phyloP scores from a whole-genome alignment of 2,113 vertebrate genomes.

The Hippopotamus amphibius region DNA sequence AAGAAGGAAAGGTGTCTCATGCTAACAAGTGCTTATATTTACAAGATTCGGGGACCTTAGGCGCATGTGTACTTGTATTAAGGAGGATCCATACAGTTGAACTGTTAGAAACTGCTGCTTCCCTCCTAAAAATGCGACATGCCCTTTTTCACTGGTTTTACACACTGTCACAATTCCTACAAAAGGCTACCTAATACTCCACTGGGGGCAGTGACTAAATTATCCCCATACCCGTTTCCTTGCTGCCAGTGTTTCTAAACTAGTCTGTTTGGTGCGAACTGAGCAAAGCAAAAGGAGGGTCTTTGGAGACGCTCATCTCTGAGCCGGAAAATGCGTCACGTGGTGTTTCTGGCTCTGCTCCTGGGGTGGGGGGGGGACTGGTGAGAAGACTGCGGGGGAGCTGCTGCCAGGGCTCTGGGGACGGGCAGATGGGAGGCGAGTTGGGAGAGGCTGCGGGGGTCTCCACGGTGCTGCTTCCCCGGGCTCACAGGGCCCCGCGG shows the following conservation, averaged over 20 bases:
- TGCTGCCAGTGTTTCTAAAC: neutral
- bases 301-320: fast-evolving
- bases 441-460: neutral
- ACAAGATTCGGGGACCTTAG: fast-evolving
- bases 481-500: fast-evolving
- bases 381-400: fast-evolving
- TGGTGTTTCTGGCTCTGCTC: neutral
- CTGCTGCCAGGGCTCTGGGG: fast-evolving
- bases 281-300: neutral
- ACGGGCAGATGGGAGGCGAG: fast-evolving
- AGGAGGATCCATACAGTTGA: neutral
- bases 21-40: neutral
- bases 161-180: fast-evolving
- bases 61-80: fast-evolving
- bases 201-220: fast-evolving
- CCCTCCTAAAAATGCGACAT: fast-evolving
- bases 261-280: neutral
- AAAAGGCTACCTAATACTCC: fast-evolving
- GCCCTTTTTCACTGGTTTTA: neutral
- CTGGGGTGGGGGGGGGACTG: no score
- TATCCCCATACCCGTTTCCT: neutral
- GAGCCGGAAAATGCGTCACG: neutral
- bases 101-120: neutral
- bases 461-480: neutral
- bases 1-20: neutral